Evolutionary conservation across 2,797 vertebrate genomes (phyloP).

Genomic region (Tragelaphus eurycerus): DNA sequence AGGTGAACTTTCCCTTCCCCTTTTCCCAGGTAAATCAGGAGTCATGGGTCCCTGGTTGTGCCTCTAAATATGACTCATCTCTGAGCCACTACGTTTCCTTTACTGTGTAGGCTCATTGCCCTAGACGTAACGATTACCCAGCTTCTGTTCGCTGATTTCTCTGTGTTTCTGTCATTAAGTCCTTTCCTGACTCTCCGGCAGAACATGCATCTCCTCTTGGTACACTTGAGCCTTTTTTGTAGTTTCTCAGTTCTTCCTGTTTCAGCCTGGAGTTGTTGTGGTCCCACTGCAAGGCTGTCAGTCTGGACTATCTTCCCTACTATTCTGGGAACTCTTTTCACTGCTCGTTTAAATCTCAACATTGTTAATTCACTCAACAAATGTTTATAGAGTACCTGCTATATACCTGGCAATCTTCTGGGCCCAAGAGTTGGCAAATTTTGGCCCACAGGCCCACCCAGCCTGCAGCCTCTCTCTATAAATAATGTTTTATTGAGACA

Average conservation of each 20-base stretch:
- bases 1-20: background rate
- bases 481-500: background rate
- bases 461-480: background rate
- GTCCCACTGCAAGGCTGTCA: background rate
- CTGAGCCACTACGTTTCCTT: background rate
- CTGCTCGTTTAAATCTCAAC: background rate
- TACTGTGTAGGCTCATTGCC: background rate
- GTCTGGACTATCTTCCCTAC: background rate
- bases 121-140: background rate
- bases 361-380: background rate
- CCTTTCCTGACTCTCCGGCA: background rate
- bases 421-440: background rate
- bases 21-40: background rate
- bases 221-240: accelerated
- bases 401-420: background rate
- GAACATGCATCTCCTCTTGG: background rate
- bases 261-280: background rate
- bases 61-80: no score
- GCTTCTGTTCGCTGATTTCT: background rate
- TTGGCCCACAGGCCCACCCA: background rate
- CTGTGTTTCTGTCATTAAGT: background rate
- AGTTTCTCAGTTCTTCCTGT: background rate
- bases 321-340: background rate
- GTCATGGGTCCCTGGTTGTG: background rate
- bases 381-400: background rate